phyloP scores from a whole-genome alignment of 1,140 invertebrate genomes.

The Glomeris maerens region DNA sequence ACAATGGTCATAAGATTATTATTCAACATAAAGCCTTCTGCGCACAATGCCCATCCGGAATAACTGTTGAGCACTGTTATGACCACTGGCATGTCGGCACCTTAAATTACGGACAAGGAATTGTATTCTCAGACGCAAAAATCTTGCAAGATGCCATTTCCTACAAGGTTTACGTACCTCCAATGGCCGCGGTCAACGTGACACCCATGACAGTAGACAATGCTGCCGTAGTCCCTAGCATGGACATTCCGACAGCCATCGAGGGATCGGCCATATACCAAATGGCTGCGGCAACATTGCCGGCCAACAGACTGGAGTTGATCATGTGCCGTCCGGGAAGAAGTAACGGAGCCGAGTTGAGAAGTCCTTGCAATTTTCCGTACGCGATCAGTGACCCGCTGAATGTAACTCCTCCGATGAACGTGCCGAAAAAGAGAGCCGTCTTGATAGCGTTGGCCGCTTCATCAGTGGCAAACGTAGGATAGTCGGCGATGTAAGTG shows the following conservation, averaged over 20 bases:
- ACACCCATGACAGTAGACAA: slow-evolving; percentile 64
- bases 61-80: slow-evolving; percentile 80
- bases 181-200: slow-evolving; percentile 74
- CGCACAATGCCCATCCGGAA: slow-evolving; percentile 66
- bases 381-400: slow-evolving; percentile 80
- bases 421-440: slow-evolving; percentile 72
- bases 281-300: slow-evolving; percentile 54
- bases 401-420: slow-evolving; percentile 80
- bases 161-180: slow-evolving; percentile 49
- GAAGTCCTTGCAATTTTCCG: slow-evolving; percentile 68
- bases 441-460: slow-evolving; percentile 73
- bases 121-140: background rate
- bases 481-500: slow-evolving; percentile 68
- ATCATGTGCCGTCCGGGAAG: slow-evolving; percentile 67
- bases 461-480: slow-evolving; percentile 65
- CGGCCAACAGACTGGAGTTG: slow-evolving; percentile 50
- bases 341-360: slow-evolving; percentile 61
- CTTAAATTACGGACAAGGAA: slow-evolving; percentile 25
- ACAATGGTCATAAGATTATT: slow-evolving; percentile 86
- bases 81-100: slow-evolving; percentile 85
- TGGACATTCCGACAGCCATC: slow-evolving; percentile 46
- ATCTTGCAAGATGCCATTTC: no score
- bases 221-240: slow-evolving; percentile 55
- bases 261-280: slow-evolving; percentile 49
- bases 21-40: slow-evolving; percentile 86